These are phyloP conservation scores for Brachirus orientalis DNA, from an alignment of 2,113 vertebrate species.

Conservation along the genomic window DNA sequence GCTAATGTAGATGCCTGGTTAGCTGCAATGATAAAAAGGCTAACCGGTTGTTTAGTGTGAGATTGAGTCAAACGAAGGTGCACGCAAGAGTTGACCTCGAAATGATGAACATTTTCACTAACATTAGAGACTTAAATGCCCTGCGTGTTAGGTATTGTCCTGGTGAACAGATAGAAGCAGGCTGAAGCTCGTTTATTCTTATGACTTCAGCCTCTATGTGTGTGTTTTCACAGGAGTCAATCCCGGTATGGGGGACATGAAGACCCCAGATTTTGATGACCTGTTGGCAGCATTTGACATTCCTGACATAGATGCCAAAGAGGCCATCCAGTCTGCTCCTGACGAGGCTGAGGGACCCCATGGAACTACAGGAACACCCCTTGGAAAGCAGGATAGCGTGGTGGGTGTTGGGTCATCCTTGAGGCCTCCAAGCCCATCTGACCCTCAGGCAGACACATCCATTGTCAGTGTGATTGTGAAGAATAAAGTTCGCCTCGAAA, in stretches of 20 bases:
- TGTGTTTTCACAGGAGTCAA: constrained; percentile 68
- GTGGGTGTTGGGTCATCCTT: constrained; percentile 76
- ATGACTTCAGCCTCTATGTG: background rate
- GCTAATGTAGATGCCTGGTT: constrained; percentile 48
- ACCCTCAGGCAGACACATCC: constrained; percentile 81
- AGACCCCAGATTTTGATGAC: constrained; percentile 96
- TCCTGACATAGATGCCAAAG: constrained; percentile 93
- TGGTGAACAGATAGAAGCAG: constrained; percentile 4
- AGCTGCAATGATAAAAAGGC: constrained; percentile 6
- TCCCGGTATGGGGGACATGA: constrained; percentile 95
- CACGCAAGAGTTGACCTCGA: background rate
- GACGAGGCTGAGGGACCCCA: constrained; percentile 85
- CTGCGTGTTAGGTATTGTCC: background rate
- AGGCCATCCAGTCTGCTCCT: constrained; percentile 90
- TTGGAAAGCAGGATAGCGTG: constrained; percentile 69
- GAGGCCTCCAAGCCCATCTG: constrained; percentile 68
- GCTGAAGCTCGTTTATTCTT: background rate
- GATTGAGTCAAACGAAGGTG: background rate
- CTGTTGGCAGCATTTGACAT: constrained; percentile 96
- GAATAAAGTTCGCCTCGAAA: constrained; percentile 89
- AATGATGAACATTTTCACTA: background rate
- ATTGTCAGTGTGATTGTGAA: constrained; percentile 95
- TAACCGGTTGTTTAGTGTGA: constrained; percentile 14
- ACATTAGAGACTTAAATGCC: background rate
- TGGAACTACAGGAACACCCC: constrained; percentile 60